Evolutionary conservation across 2,888 invertebrate species (phyloP), one percentile per base, ranked within the genome.

Genomic region (Eustalomyia histrio): DNA sequence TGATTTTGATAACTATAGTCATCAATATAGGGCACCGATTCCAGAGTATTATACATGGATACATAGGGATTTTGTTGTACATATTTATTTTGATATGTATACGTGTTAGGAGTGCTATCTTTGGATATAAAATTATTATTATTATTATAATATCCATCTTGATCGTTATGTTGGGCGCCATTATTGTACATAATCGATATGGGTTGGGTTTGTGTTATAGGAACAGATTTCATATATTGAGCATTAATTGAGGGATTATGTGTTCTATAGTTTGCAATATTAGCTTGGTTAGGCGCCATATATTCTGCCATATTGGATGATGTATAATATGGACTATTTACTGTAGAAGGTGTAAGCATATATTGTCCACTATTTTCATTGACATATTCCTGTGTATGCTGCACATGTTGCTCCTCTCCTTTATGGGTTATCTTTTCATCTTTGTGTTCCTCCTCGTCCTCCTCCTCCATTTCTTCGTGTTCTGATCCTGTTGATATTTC

Each of bases 401-500:
- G 39, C 39, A 39, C 53, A 8, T 43, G 60, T 8, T 53, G 65
- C 52, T 52, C n/a, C 60, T 29, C 18, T 9, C 7, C 29, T 29
- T 4, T 29, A 29, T 53, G 55, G 9, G 12, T 14, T 12, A 12
- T 12, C 12, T 12, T 14, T 39, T 39, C 12, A 1, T 50, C 4
- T 5, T 69, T 18, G 0, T 64, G 52, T 2, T 18, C 21, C 10
- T 83, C 9, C 47, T 18, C 21, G 8, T 83, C 9, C 47, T 85
- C 83, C 7, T 16, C 29, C 2, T 60, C 53, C 1, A 17, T 18
- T n/a, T 61, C 64, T 47, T 58, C 73, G 17, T 17, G 24, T 57
- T 57, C 76, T 8, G 69, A 80, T 8, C n/a, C 83, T 0, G 84
- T 74, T 9, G 80, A 17, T 3, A 89, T 84, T 65, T 89, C 88